Conservation (phyloP, 53 echinoderm and acorn worm species). For the Actinopyga echinites region DNA sequence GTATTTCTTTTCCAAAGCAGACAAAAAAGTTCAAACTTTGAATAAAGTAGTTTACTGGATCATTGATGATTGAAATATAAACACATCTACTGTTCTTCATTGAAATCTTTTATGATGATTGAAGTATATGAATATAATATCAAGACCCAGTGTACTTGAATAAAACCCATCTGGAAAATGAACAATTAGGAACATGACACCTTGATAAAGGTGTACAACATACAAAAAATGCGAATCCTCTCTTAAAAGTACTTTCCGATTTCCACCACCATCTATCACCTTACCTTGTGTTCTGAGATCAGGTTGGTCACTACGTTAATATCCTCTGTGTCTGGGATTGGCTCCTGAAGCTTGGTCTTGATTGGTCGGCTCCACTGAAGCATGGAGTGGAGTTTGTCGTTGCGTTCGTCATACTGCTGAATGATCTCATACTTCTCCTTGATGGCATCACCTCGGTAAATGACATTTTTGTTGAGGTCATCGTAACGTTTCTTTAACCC, state of each 20-base stretch:
- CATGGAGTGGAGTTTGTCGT: slow-evolving; percentile 72
- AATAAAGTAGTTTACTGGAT: too few species aligned
- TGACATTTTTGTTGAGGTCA: slow-evolving; percentile 76
- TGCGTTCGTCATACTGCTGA: slow-evolving; percentile 75
- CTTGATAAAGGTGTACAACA: background rate
- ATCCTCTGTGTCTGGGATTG: slow-evolving; percentile 75
- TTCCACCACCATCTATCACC: background rate
- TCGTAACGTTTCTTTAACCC: slow-evolving; percentile 79
- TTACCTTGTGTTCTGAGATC: slow-evolving; percentile 90
- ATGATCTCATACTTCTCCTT: slow-evolving; percentile 81
- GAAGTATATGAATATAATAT: too few species aligned
- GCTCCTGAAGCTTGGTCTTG: slow-evolving; percentile 85
- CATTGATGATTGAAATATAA: too few species aligned
- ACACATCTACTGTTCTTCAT: too few species aligned
- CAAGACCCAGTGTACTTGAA: too few species aligned
- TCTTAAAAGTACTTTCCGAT: background rate
- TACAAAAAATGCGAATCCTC: background rate
- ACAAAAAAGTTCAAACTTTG: too few species aligned
- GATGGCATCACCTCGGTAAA: slow-evolving; percentile 76
- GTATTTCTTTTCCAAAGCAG: too few species aligned
- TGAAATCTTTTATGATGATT: too few species aligned
- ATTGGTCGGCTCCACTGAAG: slow-evolving; percentile 88
- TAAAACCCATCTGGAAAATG: background rate
- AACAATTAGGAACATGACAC: too few species aligned
- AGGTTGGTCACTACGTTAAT: slow-evolving; percentile 67